Conservation (phyloP, 2,113 vertebrate genomes). For the Ophiodon elongatus region DNA sequence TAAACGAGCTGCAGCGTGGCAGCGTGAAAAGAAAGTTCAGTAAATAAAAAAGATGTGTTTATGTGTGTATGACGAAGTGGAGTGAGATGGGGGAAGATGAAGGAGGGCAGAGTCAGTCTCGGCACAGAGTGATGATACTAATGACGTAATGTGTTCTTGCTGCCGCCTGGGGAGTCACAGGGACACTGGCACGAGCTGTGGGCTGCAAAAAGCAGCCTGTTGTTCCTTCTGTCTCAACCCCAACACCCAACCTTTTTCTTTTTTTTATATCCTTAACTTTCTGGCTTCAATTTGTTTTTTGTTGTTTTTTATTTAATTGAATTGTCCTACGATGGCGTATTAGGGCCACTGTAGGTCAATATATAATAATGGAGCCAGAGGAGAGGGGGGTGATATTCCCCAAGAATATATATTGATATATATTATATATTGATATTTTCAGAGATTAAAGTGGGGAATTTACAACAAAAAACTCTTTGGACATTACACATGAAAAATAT, state of each 20-base stretch:
- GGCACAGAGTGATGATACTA: slow-evolving; percentile 55
- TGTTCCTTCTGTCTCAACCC: not conserved
- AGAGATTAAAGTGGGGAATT: not conserved
- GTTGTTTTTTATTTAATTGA: no score
- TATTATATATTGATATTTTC: not conserved
- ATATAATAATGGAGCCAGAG: no score
- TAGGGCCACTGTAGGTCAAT: no score
- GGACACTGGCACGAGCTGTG: slow-evolving; percentile 37
- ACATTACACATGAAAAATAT: not conserved
- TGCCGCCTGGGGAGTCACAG: slow-evolving; percentile 28
- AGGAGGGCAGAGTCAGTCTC: slow-evolving; percentile 41
- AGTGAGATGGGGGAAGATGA: slow-evolving; percentile 37
- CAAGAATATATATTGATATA: no score
- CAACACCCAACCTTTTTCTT: not conserved
- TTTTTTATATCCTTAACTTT: not conserved
- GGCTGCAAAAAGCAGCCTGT: slow-evolving; percentile 22
- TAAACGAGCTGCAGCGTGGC: slow-evolving; percentile 4
- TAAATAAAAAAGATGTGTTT: slow-evolving; percentile 5
- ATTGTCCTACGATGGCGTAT: not conserved
- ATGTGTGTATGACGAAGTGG: slow-evolving; percentile 36
- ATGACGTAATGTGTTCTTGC: slow-evolving; percentile 66
- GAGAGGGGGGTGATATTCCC: no score
- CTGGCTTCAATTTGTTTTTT: no score
- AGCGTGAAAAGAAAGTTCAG: not conserved
- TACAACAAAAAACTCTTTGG: not conserved